A percentile compares a stretch with the other conserved stretches of the same genome.
Conservation (phyloP, 2,113 vertebrate species). For the Gorsachius goisagi region DNA sequence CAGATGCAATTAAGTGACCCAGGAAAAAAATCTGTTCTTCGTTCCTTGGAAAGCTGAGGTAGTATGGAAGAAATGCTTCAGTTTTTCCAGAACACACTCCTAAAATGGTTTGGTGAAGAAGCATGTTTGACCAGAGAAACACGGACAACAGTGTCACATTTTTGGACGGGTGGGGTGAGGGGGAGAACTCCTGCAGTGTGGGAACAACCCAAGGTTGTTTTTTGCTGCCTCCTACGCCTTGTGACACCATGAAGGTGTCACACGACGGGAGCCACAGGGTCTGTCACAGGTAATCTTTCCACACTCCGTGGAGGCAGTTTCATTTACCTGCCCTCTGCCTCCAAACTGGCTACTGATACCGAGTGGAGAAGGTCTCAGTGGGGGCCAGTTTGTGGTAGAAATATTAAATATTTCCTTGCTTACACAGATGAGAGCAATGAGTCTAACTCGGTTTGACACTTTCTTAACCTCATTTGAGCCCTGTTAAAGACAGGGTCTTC, state of each 20-base stretch:
- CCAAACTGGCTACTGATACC: not conserved
- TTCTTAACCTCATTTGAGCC: not conserved
- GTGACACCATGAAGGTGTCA: not conserved
- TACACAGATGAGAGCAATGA: not conserved
- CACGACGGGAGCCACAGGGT: rapidly evolving
- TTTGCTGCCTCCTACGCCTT: not conserved
- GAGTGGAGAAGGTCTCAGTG: not conserved
- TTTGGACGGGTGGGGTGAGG: not conserved
- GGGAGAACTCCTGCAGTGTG: not conserved
- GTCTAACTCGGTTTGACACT: not conserved
- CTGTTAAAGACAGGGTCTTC: not conserved
- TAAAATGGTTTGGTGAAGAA: not conserved
- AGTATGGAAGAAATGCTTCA: not conserved
- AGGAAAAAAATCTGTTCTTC: not conserved
- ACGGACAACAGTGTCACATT: not conserved
- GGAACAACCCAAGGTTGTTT: not conserved
- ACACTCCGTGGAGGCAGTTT: not conserved
- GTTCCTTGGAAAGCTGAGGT: conserved; percentile 22
- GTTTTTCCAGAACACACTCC: not conserved
- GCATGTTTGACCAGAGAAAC: not conserved
- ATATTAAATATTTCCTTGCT: not conserved
- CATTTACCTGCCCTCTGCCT: not conserved
- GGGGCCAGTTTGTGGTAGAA: not conserved
- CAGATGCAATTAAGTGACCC: not conserved
- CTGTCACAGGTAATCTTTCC: not conserved